Conservation (phyloP, 2,888 invertebrate species). For the Agrochola litura region DNA sequence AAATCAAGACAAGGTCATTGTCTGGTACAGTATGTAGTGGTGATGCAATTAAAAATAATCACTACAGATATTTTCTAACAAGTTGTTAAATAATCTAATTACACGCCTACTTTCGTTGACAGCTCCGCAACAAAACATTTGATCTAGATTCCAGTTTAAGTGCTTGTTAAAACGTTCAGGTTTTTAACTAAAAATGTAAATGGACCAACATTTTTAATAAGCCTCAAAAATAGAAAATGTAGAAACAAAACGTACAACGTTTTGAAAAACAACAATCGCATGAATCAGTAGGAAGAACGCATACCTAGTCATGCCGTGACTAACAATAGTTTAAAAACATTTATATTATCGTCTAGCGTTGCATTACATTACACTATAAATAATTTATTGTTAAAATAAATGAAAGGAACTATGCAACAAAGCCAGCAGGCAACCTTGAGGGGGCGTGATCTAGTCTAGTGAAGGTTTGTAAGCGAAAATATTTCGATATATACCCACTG, state of each 20-base stretch:
- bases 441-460: slow-evolving; percentile 64
- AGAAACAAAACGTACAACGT: background rate
- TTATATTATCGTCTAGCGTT: slow-evolving; percentile 24
- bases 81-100: slow-evolving; percentile 28
- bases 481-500: slow-evolving; percentile 52
- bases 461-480: slow-evolving; percentile 65
- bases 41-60: slow-evolving; percentile 28
- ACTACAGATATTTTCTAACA: slow-evolving; percentile 14
- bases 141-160: slow-evolving; percentile 21
- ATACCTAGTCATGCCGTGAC: slow-evolving; percentile 30
- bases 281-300: slow-evolving; percentile 12
- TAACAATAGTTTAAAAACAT: slow-evolving; percentile 2
- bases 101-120: slow-evolving; percentile 39
- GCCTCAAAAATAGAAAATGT: background rate
- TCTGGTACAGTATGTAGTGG: slow-evolving; percentile 11
- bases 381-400: slow-evolving; percentile 59
- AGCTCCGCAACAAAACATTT: slow-evolving; percentile 20
- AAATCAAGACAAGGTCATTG: slow-evolving; percentile 37
- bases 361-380: slow-evolving; percentile 42
- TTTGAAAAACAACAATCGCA: background rate
- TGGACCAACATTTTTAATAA: background rate
- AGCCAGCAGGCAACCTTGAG: slow-evolving; percentile 63
- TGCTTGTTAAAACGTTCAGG: slow-evolving; percentile 30
- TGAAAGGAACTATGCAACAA: slow-evolving; percentile 68
- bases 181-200: slow-evolving; percentile 32